Percentiles rank a stretch among this genome's conserved stretches.
phyloP scores from a whole-genome alignment of 2,113 vertebrate species.

The Misgurnus anguillicaudatus region DNA sequence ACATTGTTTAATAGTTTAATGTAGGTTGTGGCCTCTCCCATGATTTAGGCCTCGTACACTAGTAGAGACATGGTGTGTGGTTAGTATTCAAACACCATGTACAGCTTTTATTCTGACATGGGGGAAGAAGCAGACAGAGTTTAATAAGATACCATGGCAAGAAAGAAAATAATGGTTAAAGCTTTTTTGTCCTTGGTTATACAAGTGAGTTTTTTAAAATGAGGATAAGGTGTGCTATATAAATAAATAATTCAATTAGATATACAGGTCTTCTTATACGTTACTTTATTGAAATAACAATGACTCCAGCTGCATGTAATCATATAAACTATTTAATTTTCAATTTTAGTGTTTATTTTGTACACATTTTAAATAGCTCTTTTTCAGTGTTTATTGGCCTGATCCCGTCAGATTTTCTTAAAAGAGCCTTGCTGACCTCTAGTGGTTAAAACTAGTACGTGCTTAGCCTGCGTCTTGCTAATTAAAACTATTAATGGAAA shows the following conservation, averaged over 20 bases:
- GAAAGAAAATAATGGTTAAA: background rate
- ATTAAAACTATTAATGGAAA: conserved; percentile 17
- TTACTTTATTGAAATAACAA: no score
- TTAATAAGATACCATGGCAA: background rate
- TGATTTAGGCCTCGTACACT: conserved; percentile 47
- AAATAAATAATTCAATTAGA: no score
- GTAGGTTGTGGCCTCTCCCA: conserved; percentile 55
- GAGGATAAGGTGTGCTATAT: no score
- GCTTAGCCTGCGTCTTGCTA: background rate
- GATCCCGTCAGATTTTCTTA: background rate
- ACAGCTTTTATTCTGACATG: conserved; percentile 37
- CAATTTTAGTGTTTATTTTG: no score
- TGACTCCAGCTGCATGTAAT: no score
- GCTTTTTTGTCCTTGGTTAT: background rate
- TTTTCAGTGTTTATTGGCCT: background rate
- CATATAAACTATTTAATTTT: no score
- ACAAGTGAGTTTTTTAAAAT: background rate
- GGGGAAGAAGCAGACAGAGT: background rate
- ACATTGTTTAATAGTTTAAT: conserved; percentile 56
- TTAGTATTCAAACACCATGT: conserved; percentile 55
- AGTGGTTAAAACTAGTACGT: conserved; percentile 57
- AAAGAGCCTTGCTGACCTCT: conserved; percentile 70
- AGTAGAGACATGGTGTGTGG: conserved; percentile 48
- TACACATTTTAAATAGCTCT: background rate
- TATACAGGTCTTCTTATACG: no score